A percentile compares a stretch with the other conserved stretches of the same genome.
Evolutionary conservation across 2,113 vertebrate genomes (phyloP).

Genomic region (Amphilophus citrinellus): DNA sequence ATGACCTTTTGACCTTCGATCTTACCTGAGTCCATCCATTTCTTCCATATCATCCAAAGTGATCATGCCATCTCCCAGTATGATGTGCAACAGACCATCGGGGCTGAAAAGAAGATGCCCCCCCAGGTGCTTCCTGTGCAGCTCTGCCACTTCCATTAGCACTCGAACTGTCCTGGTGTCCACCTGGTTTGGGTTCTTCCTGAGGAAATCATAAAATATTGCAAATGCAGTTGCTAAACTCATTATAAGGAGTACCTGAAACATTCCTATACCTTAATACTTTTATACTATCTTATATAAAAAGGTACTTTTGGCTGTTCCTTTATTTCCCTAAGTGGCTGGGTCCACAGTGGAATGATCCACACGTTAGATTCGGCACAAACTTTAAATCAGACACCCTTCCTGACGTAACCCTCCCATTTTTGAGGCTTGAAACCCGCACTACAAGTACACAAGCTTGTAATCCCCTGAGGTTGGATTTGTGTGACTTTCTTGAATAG

Average conservation of each 20-base stretch:
- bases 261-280: neutral
- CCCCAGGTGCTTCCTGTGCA: slow-evolving; percentile 95
- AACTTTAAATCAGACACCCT: neutral
- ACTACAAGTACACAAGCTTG: too few species aligned
- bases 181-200: slow-evolving; percentile 96
- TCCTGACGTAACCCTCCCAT: neutral
- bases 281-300: neutral
- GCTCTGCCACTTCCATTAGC: slow-evolving; percentile 96
- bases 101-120: slow-evolving; percentile 94
- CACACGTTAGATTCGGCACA: neutral
- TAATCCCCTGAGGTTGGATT: too few species aligned
- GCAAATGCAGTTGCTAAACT: neutral
- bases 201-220: slow-evolving; percentile 56
- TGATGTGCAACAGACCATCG: slow-evolving; percentile 92
- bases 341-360: neutral
- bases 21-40: slow-evolving; percentile 98
- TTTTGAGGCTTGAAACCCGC: too few species aligned
- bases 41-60: slow-evolving; percentile 99
- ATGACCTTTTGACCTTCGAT: neutral
- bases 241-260: neutral
- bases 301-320: neutral
- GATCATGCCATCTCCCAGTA: slow-evolving; percentile 98
- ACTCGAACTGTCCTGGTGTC: slow-evolving; percentile 90
- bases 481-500: too few species aligned
- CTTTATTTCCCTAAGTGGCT: neutral